phyloP scores from a whole-genome alignment of 2,888 invertebrate species.

The Agrochola circellaris region DNA sequence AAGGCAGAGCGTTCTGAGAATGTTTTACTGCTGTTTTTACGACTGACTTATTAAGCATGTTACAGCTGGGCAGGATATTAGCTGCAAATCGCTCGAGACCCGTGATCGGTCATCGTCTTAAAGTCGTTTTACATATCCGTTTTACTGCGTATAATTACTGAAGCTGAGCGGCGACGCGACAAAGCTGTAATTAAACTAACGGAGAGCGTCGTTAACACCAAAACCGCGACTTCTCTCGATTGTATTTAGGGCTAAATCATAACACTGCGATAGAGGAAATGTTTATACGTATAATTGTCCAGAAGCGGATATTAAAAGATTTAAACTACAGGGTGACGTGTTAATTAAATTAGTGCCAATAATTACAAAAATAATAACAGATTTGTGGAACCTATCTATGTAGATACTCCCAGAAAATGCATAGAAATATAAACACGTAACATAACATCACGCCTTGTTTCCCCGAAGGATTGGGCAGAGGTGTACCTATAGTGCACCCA shows the following conservation, averaged over 20 bases:
- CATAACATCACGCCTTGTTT: too few species aligned
- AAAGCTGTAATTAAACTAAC: slow-evolving; percentile 88
- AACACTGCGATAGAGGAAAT: slow-evolving; percentile 65
- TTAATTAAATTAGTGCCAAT: neutral
- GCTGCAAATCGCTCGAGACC: slow-evolving; percentile 80
- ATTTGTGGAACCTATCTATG: too few species aligned
- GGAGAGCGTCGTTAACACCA: slow-evolving; percentile 83
- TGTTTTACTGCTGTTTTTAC: slow-evolving; percentile 81
- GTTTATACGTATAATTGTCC: slow-evolving; percentile 15
- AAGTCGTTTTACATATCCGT: slow-evolving; percentile 86
- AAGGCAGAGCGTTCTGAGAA: slow-evolving; percentile 73
- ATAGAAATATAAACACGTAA: neutral
- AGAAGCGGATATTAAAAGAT: slow-evolving; percentile 9
- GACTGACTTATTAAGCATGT: slow-evolving; percentile 79
- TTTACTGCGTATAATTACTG: slow-evolving; percentile 86
- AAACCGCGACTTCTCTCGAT: slow-evolving; percentile 76
- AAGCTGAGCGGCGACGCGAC: slow-evolving; percentile 81
- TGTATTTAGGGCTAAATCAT: slow-evolving; percentile 77
- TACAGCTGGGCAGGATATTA: slow-evolving; percentile 85
- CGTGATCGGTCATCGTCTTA: slow-evolving; percentile 82
- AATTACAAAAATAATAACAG: neutral
- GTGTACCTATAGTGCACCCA: too few species aligned
- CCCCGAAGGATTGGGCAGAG: too few species aligned
- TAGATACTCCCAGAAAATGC: neutral
- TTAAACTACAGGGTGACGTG: slow-evolving; percentile 4